Evolutionary conservation across 2,113 vertebrate species (phyloP).

Genomic region (Albula goreensis): DNA sequence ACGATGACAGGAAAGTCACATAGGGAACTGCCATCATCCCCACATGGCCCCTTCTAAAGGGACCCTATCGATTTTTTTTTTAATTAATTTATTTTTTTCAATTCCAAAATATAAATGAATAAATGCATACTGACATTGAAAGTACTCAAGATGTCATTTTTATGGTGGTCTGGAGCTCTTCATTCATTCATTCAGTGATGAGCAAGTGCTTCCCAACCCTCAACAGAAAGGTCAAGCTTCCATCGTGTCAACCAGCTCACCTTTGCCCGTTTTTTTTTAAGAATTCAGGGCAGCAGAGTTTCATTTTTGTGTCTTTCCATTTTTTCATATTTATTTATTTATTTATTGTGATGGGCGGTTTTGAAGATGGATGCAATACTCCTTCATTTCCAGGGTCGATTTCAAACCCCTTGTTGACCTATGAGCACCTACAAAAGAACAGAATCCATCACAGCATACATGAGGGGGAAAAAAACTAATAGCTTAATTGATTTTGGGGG

Average conservation of each 20-base stretch:
- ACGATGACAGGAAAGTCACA: not conserved
- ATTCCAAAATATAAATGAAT: not conserved
- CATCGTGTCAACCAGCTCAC: not conserved
- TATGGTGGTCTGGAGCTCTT: slow-evolving; percentile 29
- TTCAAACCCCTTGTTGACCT: slow-evolving; percentile 52
- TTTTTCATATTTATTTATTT: slow-evolving; percentile 20
- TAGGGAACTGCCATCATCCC: slow-evolving; percentile 32
- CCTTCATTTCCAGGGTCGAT: slow-evolving; percentile 18
- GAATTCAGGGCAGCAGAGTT: not conserved
- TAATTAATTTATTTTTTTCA: not conserved
- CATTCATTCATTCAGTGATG: slow-evolving; percentile 41
- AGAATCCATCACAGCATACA: slow-evolving; percentile 59
- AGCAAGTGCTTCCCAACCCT: slow-evolving; percentile 34
- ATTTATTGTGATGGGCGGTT: slow-evolving; percentile 16
- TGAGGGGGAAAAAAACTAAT: slow-evolving; percentile 53
- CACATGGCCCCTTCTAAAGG: slow-evolving; percentile 34
- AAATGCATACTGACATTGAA: not conserved
- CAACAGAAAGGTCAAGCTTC: slow-evolving; percentile 42
- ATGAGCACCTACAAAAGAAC: slow-evolving; percentile 49
- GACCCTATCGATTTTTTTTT: slow-evolving; percentile 34
- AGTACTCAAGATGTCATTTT: slow-evolving; percentile 42
- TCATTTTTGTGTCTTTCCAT: not conserved
- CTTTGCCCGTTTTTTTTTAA: not conserved
- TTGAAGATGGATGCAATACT: slow-evolving; percentile 34
- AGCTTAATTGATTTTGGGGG: slow-evolving; percentile 57